Conservation (phyloP, 2,797 vertebrate genomes). For the Acanthurus tractus region DNA sequence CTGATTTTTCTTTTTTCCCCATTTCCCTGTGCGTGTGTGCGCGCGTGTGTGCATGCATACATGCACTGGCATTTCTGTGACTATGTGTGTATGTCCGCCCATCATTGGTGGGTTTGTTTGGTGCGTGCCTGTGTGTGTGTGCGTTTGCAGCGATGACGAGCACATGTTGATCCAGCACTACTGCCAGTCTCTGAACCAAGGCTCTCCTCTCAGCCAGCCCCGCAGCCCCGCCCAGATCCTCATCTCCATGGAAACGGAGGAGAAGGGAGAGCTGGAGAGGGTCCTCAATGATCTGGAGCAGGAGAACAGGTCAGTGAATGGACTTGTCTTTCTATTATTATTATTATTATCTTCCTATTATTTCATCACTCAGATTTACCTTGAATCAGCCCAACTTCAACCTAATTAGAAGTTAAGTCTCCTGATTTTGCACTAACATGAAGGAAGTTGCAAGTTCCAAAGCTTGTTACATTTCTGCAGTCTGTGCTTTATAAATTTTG, state of each 20-base stretch:
- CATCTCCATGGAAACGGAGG: slow-evolving; percentile 98
- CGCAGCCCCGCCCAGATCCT: slow-evolving; percentile 99
- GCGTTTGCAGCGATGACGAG: slow-evolving; percentile 94
- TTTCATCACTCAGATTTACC: background rate
- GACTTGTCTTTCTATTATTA: background rate
- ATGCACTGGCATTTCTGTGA: background rate
- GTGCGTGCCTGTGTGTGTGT: slow-evolving; percentile 30
- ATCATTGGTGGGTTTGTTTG: slow-evolving; percentile 39
- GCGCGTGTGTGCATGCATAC: background rate
- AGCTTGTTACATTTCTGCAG: background rate
- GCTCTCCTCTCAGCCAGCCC: slow-evolving; percentile 98
- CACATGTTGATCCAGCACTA: slow-evolving; percentile 99
- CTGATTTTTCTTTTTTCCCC: slow-evolving; percentile 50
- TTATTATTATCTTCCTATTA: background rate
- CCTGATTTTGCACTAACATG: background rate
- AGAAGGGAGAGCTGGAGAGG: slow-evolving; percentile 97
- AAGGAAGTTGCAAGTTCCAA: background rate
- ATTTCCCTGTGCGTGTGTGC: background rate
- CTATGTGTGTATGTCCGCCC: slow-evolving; percentile 47
- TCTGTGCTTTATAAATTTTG: background rate
- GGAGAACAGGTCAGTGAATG: slow-evolving; percentile 92
- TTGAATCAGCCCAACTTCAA: background rate
- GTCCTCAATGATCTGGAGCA: slow-evolving; percentile 97
- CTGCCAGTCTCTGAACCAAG: slow-evolving; percentile 99
- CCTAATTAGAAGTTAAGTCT: background rate